Percentiles rank a stretch among this genome's conserved stretches.
Conservation (phyloP, 2,113 vertebrate genomes). For the Peromyscus leucopus region DNA sequence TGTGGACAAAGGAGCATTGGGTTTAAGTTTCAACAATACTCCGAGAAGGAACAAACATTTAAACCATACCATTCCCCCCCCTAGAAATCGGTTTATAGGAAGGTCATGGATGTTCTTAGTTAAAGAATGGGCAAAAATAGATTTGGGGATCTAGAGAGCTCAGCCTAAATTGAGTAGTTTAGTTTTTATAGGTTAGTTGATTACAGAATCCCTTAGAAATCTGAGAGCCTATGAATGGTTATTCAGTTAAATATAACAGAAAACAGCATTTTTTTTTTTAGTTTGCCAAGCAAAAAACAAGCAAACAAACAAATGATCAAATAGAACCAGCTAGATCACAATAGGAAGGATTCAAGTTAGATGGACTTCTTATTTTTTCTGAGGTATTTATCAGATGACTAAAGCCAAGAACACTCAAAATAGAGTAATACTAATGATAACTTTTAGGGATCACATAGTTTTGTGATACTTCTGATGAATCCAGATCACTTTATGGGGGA, state of each 20-base stretch:
- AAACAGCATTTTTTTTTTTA: slow-evolving; percentile 16
- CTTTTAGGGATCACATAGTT: neutral
- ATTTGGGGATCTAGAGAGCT: slow-evolving; percentile 4
- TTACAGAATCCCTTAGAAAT: neutral
- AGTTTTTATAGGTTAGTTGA: neutral
- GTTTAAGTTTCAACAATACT: neutral
- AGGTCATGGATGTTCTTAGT: neutral
- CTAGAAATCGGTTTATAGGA: neutral
- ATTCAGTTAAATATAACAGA: slow-evolving; percentile 6
- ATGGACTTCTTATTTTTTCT: neutral
- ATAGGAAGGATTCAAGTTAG: neutral
- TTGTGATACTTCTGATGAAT: neutral
- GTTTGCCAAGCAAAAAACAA: neutral
- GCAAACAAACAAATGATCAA: neutral
- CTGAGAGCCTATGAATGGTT: neutral
- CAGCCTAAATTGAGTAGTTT: neutral
- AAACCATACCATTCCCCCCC: neutral
- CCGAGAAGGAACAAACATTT: neutral
- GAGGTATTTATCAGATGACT: slow-evolving; percentile 17
- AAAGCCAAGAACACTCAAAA: slow-evolving; percentile 19
- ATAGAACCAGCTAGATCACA: neutral
- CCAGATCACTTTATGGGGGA: neutral
- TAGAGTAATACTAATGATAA: neutral
- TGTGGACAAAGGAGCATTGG: neutral
- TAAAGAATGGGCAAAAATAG: neutral